Percentiles rank a stretch among this genome's conserved stretches.
Conservation (phyloP, 1,140 invertebrate species). For the Ladona fulva region DNA sequence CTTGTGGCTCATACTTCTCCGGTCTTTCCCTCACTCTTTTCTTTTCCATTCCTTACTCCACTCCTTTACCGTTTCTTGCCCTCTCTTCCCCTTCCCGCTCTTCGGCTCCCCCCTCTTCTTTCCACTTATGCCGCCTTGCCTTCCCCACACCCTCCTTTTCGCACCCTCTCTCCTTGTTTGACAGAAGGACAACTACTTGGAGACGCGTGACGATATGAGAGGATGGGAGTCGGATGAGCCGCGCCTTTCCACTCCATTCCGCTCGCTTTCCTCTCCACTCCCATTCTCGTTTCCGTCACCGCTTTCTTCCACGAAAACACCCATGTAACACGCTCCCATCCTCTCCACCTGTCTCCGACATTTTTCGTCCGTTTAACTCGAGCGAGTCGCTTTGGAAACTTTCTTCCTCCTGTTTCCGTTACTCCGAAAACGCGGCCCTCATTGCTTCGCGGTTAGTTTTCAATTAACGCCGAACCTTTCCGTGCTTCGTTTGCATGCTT, state of each 20-base stretch:
- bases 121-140: not conserved
- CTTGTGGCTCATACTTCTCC: not conserved
- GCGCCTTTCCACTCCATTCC: not conserved
- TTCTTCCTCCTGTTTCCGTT: too few species aligned
- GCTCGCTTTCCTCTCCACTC: not conserved
- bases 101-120: not conserved
- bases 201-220: not conserved
- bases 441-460: too few species aligned
- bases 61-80: not conserved
- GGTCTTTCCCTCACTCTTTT: not conserved
- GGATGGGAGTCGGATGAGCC: not conserved
- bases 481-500: too few species aligned
- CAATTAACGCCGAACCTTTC: too few species aligned
- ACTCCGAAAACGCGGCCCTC: too few species aligned
- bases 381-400: too few species aligned
- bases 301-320: not conserved
- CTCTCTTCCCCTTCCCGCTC: not conserved
- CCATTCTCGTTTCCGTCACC: not conserved
- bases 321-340: not conserved
- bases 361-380: too few species aligned
- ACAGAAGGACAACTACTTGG: not conserved
- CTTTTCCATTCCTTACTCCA: not conserved
- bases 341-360: not conserved
- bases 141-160: not conserved
- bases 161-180: not conserved